Conservation (phyloP, 2,113 vertebrate species). For the Eidolon helvum region DNA sequence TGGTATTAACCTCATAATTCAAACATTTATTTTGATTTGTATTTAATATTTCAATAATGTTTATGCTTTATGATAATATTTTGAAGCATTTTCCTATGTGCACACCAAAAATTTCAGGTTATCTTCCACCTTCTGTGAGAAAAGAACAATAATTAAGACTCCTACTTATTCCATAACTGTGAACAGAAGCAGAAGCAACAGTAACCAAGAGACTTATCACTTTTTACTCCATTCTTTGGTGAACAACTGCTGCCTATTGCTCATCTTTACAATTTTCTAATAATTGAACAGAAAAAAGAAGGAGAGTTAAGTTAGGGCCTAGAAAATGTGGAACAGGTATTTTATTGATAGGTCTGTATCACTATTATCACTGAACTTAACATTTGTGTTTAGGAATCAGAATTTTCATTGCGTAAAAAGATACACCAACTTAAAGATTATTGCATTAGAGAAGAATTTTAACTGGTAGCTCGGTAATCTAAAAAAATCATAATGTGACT, state of each 20-base stretch:
- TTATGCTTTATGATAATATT: neutral
- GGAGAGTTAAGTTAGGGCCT: neutral
- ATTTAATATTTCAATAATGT: neutral
- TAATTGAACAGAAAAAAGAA: neutral
- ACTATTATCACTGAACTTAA: neutral
- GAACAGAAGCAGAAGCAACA: neutral
- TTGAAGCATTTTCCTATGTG: neutral
- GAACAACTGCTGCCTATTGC: rapidly evolving
- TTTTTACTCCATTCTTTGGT: neutral
- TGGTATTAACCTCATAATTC: neutral
- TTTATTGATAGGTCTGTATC: neutral
- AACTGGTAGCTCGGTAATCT: neutral
- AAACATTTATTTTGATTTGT: neutral
- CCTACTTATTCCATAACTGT: rapidly evolving
- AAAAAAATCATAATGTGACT: neutral
- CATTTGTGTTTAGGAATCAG: neutral
- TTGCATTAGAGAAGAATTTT: neutral
- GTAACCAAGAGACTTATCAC: rapidly evolving
- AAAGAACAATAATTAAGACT: neutral
- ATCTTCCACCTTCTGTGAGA: neutral
- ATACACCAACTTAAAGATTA: neutral
- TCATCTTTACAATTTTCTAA: neutral
- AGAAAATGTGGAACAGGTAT: neutral
- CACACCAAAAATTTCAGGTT: neutral
- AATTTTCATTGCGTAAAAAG: neutral